These are phyloP conservation scores for Sapajus apella DNA, from an alignment of 2,113 vertebrate species.

Conservation along the genomic window DNA sequence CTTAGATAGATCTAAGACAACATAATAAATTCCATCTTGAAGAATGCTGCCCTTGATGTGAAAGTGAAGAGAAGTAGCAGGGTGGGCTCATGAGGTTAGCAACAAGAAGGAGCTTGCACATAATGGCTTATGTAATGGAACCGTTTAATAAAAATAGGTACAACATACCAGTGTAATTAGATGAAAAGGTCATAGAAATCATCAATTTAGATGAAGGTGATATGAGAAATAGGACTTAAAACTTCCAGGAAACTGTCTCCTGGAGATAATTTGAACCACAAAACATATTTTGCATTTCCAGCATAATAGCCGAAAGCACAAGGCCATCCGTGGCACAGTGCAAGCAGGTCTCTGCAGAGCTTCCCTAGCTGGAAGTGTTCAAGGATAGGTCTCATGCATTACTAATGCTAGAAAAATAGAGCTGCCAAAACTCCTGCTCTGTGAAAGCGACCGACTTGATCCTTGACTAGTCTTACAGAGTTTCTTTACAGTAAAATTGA, in stretches of 20 bases:
- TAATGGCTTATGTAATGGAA: slow-evolving; percentile 75
- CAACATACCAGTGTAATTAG: slow-evolving; percentile 78
- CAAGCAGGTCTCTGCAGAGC: slow-evolving; percentile 65
- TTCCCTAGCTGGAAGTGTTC: slow-evolving; percentile 63
- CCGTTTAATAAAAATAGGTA: slow-evolving; percentile 79
- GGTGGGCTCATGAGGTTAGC: slow-evolving; percentile 61
- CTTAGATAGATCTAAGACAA: not conserved
- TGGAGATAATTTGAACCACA: slow-evolving; percentile 82
- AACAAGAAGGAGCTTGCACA: slow-evolving; percentile 54
- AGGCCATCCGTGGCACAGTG: slow-evolving; percentile 68
- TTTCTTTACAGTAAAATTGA: slow-evolving; percentile 52
- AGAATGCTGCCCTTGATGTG: not conserved
- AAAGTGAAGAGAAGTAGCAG: not conserved
- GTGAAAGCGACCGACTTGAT: not conserved
- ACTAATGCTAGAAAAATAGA: slow-evolving; percentile 65
- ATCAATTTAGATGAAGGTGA: slow-evolving; percentile 77
- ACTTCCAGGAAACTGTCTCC: slow-evolving; percentile 86
- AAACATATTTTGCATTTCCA: slow-evolving; percentile 80
- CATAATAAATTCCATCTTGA: not conserved
- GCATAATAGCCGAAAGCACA: slow-evolving; percentile 77
- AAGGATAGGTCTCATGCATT: slow-evolving; percentile 53
- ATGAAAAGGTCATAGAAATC: slow-evolving; percentile 80
- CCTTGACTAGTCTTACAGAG: slow-evolving; percentile 13
- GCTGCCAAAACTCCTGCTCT: slow-evolving; percentile 54
- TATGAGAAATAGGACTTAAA: slow-evolving; percentile 79